Conservation (phyloP, 2,113 vertebrate species). For the Chrysochloris asiatica region DNA sequence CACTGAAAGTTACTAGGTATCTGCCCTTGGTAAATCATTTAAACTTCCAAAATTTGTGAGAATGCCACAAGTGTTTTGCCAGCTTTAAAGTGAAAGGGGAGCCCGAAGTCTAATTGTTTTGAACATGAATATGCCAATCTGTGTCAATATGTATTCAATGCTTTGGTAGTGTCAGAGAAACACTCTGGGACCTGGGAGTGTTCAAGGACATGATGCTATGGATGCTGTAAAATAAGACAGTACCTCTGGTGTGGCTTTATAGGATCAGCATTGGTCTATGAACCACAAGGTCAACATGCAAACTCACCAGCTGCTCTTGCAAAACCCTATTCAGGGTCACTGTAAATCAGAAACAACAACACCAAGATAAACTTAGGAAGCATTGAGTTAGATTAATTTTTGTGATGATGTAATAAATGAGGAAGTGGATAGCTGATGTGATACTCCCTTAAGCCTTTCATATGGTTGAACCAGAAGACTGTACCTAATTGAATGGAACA, state of each 20-base stretch:
- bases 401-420: not conserved
- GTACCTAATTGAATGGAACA: constrained; percentile 29
- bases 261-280: no score
- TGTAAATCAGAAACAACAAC: no score
- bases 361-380: not conserved
- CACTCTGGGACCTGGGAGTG: not conserved
- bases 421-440: not conserved
- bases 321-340: no score
- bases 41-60: not conserved
- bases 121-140: not conserved
- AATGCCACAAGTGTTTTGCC: constrained; percentile 6
- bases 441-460: constrained; percentile 25
- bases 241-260: no score
- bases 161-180: not conserved
- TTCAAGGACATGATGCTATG: not conserved
- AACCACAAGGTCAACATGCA: no score
- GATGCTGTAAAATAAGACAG: no score
- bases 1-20: not conserved
- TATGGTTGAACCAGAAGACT: not conserved
- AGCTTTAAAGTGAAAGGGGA: not conserved
- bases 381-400: constrained; percentile 30
- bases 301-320: no score
- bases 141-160: not conserved
- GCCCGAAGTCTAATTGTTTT: constrained; percentile 27
- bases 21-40: constrained; percentile 15